These are phyloP conservation scores for Apostichopus parvimensis DNA, from an alignment of 35 echinoderm and acorn worm genomes.

Conservation along the genomic window DNA sequence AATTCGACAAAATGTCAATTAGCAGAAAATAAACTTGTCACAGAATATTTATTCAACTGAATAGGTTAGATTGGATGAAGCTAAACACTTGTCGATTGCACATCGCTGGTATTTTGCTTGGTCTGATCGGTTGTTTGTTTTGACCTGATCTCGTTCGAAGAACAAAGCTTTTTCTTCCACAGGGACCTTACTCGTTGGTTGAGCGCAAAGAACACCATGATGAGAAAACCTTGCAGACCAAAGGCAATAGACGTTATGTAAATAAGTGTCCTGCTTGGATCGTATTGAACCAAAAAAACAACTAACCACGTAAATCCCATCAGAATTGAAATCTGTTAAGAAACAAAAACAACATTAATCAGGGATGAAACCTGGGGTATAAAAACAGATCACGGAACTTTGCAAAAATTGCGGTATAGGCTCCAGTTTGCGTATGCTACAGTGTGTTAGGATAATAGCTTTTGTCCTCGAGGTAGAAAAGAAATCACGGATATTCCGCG, in stretches of 20 bases:
- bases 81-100: no score
- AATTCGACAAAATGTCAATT: no score
- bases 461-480: no score
- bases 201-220: constrained; percentile 32
- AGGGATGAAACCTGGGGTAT: background rate
- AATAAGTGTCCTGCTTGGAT: background rate
- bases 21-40: no score
- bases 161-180: constrained; percentile 2
- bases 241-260: background rate
- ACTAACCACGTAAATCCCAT: constrained; percentile 40
- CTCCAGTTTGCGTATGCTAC: no score
- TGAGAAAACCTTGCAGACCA: background rate
- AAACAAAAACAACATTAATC: background rate
- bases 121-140: no score
- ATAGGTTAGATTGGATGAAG: no score
- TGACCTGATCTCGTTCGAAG: no score
- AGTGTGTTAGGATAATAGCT: background rate
- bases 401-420: no score
- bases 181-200: constrained; percentile 5
- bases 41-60: no score
- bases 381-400: background rate
- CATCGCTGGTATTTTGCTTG: no score
- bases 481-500: no score
- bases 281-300: background rate
- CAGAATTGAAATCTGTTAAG: background rate